Evolutionary conservation across 2,888 invertebrate species (phyloP).

Genomic region (Salpingus planirostris): DNA sequence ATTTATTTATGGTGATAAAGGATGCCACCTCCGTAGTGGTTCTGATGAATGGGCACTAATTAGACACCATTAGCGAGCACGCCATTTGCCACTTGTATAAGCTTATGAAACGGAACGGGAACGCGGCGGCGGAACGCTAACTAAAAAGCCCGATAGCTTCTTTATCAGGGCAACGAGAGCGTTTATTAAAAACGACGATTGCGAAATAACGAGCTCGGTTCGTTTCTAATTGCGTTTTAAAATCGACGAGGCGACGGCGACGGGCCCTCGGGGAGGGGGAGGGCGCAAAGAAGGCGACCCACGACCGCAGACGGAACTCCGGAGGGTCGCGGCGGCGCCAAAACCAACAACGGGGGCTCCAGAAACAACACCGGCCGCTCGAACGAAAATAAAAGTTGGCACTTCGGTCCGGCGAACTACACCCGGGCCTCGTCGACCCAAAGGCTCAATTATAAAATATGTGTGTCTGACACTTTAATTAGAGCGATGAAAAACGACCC

Average conservation of each 20-base stretch:
- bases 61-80: conserved; percentile 15
- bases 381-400: conserved; percentile 28
- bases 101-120: conserved; percentile 5
- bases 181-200: conserved; percentile 14
- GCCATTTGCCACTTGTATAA: conserved; percentile 10
- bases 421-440: no score
- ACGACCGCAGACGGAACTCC: conserved; percentile 15
- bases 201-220: conserved; percentile 13
- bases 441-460: conserved; percentile 22
- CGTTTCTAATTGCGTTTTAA: conserved; percentile 13
- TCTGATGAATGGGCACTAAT: conserved; percentile 18
- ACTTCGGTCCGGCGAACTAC: conserved; percentile 18
- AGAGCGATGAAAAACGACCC: conserved; percentile 38
- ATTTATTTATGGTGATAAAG: conserved; percentile 12
- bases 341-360: conserved; percentile 28
- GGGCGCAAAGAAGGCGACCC: conserved; percentile 1
- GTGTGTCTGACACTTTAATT: conserved; percentile 39
- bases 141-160: conserved; percentile 8
- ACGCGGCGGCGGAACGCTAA: no score
- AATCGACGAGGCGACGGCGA: conserved; percentile 7
- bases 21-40: conserved; percentile 11
- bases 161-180: conserved; percentile 10
- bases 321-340: conserved; percentile 23
- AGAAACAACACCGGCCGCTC: conserved; percentile 27
- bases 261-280: conserved; percentile 3